Base-by-base conservation (phyloP, 1,140 invertebrate species). In the Drosophila persimilis region DNA sequence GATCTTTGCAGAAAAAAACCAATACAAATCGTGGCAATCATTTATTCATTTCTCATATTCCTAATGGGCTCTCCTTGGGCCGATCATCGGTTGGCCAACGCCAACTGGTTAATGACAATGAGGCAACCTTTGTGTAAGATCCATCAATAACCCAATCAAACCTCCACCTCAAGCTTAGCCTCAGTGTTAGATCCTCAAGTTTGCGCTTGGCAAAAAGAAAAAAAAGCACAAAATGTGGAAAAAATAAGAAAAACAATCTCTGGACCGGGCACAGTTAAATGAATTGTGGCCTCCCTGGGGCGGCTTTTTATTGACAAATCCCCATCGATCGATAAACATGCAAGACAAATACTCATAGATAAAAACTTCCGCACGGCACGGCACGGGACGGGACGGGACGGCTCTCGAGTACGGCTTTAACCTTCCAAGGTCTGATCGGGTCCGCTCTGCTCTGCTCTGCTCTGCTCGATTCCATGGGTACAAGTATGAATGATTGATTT, bases 401-500 rank as follows among this genome's bases (percentile, higher is more conserved):
- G 44, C 59, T 51, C 60, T 55, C 50, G 56, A 59, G 39, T 29
- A 26, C 41, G 62, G 70, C 60, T 73, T 85, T 80, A 83, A 83
- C 80, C 80, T 80, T 85, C 76, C 78, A 60, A 77, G 73, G 58
- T 77, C 70, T 70, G 52, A 56, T 41, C 52, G 75, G 62, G 73
- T 77, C 75, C 56, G 56, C 67, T 55, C 56, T 51, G 55, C 71
- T 79, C 57, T 59, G 58, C 29, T 47, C 53, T 51, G 55, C 71
- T 79, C 57, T 59, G 58, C 29, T 48, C 39, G 50, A 39, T 50
- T 54, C 35, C 63, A 59, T 20, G 53, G 77, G 67, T 55, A 58
- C 62, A 64, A 84, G 67, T 55, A 58, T 65, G 67, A 84, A 84
- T 84, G 80, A 85, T 85, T 86, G 81, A 84, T 84, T 84, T 84